Base-by-base conservation (phyloP, 2,888 invertebrate species). In the Nycteola revayana region DNA sequence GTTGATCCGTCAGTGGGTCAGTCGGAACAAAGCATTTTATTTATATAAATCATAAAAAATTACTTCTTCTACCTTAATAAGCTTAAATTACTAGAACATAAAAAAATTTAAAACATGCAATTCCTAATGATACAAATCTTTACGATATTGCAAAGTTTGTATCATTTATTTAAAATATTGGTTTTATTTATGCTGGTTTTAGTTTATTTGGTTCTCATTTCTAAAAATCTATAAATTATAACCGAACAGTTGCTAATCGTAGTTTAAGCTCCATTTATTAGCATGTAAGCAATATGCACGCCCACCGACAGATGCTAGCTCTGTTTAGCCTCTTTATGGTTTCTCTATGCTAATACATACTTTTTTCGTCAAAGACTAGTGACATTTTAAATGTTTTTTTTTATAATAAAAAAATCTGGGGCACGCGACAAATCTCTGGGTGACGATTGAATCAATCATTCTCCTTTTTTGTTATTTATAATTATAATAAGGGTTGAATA, bases 261-360 rank as follows among this genome's bases (percentile, higher is more conserved):
- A 53, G 49, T 51, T 56, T 60, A 63, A 66, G 49, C 44, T 51
- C 36, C 36, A 51, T 44, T 21, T 40, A 85, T 85, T 85, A 69
- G 69, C 86, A 86, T 85, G 84, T 75, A 82, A 71, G 55, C 50
- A 48, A 52, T 72, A 80, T 77, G 68, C 63, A 70, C 83, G 84
- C 82, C 81, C 75, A 78, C 66, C 45, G 74, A 64, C 83, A 85
- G 75, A 81, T 81, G 81, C 64, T 69, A 50, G 57, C 62, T 63
- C 57, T 43, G 42, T 57, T 50, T 51, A 42, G 54, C 28, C 36
- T 33, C 66, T 62, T 73, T 75, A 76, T 70, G 60, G 56, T 50
- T 69, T 70, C 65, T 57, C 60, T 82, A 85, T 87, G 85, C 74
- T 71, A 85, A 87, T 82, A 56, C 51, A 34, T 5, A 24, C 18